Conservation (phyloP, 2,113 vertebrate genomes). For the Takifugu bimaculatus region DNA sequence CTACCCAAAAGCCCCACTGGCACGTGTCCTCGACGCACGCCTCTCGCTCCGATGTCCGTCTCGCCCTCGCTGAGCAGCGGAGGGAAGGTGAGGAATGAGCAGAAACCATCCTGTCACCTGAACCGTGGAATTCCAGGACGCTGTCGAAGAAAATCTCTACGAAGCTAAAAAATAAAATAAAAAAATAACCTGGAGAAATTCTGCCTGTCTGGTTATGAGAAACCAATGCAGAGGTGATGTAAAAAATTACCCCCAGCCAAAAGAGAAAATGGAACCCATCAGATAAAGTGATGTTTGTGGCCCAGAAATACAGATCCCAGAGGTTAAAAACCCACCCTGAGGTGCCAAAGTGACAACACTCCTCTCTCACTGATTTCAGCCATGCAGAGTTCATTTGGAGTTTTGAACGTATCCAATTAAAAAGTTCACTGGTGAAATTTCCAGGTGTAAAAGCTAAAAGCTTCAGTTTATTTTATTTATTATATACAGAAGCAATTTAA, state of each 20-base stretch:
- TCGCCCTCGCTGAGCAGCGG: constrained; percentile 31
- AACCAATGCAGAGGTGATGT: constrained; percentile 27
- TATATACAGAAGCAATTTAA: no score
- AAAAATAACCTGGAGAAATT: background rate
- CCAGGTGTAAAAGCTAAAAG: no score
- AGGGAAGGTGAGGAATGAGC: constrained; percentile 31
- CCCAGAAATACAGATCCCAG: constrained; percentile 44
- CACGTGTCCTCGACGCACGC: constrained; percentile 44
- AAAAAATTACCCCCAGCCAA: constrained; percentile 28
- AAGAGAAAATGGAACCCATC: constrained; percentile 34
- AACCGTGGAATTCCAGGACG: constrained; percentile 26
- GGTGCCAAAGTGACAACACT: constrained; percentile 64
- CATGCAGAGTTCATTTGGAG: background rate
- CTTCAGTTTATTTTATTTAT: no score
- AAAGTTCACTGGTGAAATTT: no score
- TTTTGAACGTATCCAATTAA: no score
- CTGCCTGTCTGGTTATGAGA: constrained; percentile 31
- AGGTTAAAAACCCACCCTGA: constrained; percentile 22
- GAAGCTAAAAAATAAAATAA: constrained; percentile 8
- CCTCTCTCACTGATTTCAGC: constrained; percentile 29
- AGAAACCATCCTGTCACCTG: constrained; percentile 23
- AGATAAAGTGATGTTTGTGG: constrained; percentile 27
- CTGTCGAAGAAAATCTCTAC: constrained; percentile 30
- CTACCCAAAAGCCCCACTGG: constrained; percentile 44
- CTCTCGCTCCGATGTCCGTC: constrained; percentile 45